These are phyloP conservation scores for Hafferia zeledoni DNA, from an alignment of 2,797 vertebrate genomes.

Conservation along the genomic window DNA sequence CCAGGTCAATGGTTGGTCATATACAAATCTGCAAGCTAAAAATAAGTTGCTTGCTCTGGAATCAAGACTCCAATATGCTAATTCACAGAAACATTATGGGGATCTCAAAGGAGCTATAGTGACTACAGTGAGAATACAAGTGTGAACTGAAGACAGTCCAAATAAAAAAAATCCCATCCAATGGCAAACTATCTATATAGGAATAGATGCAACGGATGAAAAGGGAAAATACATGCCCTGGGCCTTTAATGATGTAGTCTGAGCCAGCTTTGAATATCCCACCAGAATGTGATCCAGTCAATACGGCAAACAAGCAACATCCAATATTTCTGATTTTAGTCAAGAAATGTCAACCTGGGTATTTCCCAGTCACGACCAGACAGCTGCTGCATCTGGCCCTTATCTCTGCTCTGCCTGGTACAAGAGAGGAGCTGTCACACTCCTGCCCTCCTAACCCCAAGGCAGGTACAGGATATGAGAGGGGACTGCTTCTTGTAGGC, in stretches of 20 bases:
- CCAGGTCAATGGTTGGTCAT: not conserved
- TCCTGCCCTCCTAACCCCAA: not conserved
- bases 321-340: not conserved
- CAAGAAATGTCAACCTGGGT: accelerated
- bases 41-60: not conserved
- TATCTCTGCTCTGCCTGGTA: not conserved
- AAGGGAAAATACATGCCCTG: not conserved
- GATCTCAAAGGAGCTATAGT: not conserved
- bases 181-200: not conserved
- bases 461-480: not conserved
- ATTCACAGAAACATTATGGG: not conserved
- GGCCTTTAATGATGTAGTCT: not conserved
- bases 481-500: not conserved
- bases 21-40: not conserved
- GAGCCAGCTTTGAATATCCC: not conserved
- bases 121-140: not conserved
- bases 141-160: not conserved
- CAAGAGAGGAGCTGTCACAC: not conserved
- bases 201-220: not conserved
- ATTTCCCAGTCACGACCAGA: not conserved
- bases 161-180: not conserved
- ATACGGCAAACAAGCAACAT: not conserved
- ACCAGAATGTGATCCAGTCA: not conserved
- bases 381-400: not conserved
- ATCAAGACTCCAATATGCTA: not conserved